Evolutionary conservation across 30 jellyfish, hydroid and myxozoan genomes (phyloP), one percentile per base, ranked within the genome.

Genomic region (Nemopilema nomurai): DNA sequence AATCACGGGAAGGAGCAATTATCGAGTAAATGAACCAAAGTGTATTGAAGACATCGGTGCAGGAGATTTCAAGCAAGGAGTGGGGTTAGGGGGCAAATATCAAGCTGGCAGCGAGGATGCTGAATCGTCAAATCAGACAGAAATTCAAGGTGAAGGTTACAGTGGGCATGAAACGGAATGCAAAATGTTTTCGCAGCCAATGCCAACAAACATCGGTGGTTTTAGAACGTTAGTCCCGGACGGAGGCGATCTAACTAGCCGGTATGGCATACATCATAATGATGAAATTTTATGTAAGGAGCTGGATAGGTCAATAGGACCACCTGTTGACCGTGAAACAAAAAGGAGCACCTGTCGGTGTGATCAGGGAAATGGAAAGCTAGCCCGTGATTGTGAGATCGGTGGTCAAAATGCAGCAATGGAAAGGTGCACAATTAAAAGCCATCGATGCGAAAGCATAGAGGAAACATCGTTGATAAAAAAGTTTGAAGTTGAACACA

Each of bases 311-410:
- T 41, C 57, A 41, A 41, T 41, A 41, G 17, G 50, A 31, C 81
- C 81, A 71, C 81, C 81, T 23, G 81, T 71, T 31, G 13, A 20
- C 31, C 26, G 20, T 71, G 81, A 71, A 24, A 71, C 32, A 25
- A 33, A 71, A 71, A 17, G 17, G 64, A 20, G 49, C 64, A 71
- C 81, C 81, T 71, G 81, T 52, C 62, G 20, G 20, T 24, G 73
- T 41, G 57, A 41, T 41, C 57, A 41, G 57, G 57, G 57, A 41
- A 6, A 41, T 41, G 9, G 13, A 41, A 41, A 41, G 6, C 6
- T 13, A 6, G 57, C 13, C 9, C 57, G 6, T 41, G 57, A 41
- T 41, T 41, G 13, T 13, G 57, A 41, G 57, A 41, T 6, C 57
- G 57, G 57, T 13, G 13, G 57, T 6, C 57, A 41, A 41, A 41